phyloP scores from a whole-genome alignment of 2,113 vertebrate species.

The Heptranchias perlo region DNA sequence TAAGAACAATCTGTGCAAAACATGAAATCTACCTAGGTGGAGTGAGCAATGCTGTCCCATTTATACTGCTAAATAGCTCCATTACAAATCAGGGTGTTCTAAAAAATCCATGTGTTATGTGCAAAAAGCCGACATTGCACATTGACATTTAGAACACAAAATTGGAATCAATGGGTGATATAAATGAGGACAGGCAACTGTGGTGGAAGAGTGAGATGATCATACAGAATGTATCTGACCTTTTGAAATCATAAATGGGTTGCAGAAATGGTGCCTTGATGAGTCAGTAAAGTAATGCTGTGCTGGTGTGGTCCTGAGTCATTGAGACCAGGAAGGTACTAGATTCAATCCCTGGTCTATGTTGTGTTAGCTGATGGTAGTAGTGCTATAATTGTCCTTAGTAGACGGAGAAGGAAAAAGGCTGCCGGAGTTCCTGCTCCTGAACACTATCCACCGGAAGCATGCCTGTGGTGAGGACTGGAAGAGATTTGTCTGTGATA shows the following conservation, averaged over 20 bases:
- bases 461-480: not conserved
- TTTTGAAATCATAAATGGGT: not conserved
- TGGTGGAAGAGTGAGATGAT: not conserved
- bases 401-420: not conserved
- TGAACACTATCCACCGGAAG: not conserved
- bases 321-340: not conserved
- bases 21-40: not conserved
- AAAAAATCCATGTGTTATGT: not conserved
- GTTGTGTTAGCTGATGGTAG: not conserved
- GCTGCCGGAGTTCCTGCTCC: not conserved
- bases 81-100: not conserved
- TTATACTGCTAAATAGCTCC: not conserved
- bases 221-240: not conserved
- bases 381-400: not conserved
- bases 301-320: not conserved
- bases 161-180: not conserved
- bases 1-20: not conserved
- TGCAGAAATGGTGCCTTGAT: not conserved
- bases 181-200: not conserved
- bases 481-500: not conserved
- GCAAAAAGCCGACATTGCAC: not conserved
- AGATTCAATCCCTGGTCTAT: not conserved
- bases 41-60: not conserved
- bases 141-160: not conserved
- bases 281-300: not conserved